Conservation (phyloP, 2,113 vertebrate genomes). For the Columba livia region DNA sequence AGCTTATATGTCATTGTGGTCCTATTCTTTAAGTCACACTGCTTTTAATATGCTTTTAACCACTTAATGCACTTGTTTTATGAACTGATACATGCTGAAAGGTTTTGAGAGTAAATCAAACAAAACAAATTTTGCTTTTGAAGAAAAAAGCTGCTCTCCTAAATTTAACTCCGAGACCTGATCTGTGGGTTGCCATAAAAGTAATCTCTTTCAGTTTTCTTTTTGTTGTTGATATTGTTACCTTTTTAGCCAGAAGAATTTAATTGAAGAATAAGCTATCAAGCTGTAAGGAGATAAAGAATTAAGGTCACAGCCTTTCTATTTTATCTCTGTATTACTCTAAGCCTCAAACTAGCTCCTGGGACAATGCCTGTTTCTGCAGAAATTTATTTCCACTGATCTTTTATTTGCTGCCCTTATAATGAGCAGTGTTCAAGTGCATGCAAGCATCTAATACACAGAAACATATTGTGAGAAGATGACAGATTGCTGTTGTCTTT, state of each 20-base stretch:
- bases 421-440: constrained; percentile 56
- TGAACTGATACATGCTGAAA: background rate
- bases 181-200: constrained; percentile 6
- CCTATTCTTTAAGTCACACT: background rate
- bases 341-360: constrained; percentile 57
- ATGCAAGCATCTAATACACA: constrained; percentile 9
- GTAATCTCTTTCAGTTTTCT: background rate
- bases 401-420: constrained; percentile 41
- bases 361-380: constrained; percentile 55
- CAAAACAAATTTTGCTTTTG: constrained; percentile 27
- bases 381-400: constrained; percentile 57
- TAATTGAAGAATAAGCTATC: constrained; percentile 62
- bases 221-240: constrained; percentile 33
- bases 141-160: background rate
- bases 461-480: background rate
- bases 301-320: constrained; percentile 47
- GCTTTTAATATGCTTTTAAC: constrained; percentile 22
- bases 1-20: background rate
- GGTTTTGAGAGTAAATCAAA: background rate
- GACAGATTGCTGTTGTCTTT: background rate
- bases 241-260: constrained; percentile 55
- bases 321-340: constrained; percentile 61
- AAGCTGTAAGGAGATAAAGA: constrained; percentile 59
- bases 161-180: constrained; percentile 8
- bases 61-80: background rate